A percentile compares a stretch with the other conserved stretches of the same genome.
Evolutionary conservation across 2,113 vertebrate genomes (phyloP).

Genomic region (Alethe diademata): DNA sequence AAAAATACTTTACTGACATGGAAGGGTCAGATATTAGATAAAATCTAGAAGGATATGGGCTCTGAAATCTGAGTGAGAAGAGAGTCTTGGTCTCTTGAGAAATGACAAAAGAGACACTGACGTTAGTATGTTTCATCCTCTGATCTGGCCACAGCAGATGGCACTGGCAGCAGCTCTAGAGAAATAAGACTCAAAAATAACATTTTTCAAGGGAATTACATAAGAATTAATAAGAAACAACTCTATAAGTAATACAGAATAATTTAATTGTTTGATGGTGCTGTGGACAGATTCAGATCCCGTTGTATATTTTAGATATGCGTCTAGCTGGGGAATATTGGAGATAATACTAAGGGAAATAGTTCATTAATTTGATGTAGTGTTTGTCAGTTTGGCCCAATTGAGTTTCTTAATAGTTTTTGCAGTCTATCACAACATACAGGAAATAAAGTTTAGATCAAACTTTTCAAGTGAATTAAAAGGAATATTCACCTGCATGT

Average conservation of each 20-base stretch:
- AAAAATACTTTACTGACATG: neutral
- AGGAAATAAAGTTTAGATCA: neutral
- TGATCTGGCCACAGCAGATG: neutral
- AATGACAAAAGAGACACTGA: neutral
- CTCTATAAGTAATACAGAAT: neutral
- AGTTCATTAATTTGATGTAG: neutral
- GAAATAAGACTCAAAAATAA: neutral
- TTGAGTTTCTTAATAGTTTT: neutral
- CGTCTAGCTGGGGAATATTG: neutral
- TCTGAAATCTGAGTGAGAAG: conserved; percentile 8
- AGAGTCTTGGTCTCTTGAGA: neutral
- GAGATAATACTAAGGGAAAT: neutral
- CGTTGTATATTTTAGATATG: neutral
- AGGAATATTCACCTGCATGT: neutral
- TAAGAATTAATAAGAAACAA: neutral
- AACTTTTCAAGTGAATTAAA: neutral
- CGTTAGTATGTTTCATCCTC: neutral
- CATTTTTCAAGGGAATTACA: neutral
- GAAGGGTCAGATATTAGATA: neutral
- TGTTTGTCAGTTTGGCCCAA: neutral
- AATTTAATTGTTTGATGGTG: neutral
- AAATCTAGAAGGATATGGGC: neutral
- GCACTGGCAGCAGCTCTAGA: neutral
- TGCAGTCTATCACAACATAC: neutral
- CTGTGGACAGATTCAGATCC: neutral